Evolutionary conservation across 2,113 vertebrate species (phyloP).

Genomic region (Microcebus griseorufus): DNA sequence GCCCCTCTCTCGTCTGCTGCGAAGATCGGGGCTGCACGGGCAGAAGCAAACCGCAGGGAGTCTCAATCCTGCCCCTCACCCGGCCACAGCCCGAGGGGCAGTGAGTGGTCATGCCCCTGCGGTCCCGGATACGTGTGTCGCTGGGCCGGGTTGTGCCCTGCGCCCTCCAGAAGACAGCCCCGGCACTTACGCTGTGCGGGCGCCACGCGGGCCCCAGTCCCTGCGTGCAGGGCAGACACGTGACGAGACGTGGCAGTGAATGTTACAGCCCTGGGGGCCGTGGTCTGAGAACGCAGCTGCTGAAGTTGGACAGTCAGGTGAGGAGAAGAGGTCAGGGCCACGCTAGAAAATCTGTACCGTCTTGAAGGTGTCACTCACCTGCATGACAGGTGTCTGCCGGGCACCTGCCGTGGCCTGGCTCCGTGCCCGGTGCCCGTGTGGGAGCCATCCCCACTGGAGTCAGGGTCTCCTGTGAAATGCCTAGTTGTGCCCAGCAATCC

Average conservation of each 20-base stretch:
- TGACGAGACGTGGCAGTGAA: fast-evolving
- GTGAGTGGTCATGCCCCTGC: not conserved
- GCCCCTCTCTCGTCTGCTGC: fast-evolving
- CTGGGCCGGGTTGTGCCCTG: not conserved
- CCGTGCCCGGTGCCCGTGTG: fast-evolving
- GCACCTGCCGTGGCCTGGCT: not conserved
- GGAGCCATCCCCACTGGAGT: not conserved
- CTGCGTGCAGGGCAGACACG: fast-evolving
- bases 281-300: not conserved
- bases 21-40: fast-evolving
- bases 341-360: fast-evolving
- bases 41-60: fast-evolving
- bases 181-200: fast-evolving
- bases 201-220: fast-evolving
- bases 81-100: not conserved
- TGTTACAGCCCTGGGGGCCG: fast-evolving
- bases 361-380: not conserved
- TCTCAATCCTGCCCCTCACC: not conserved
- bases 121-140: no score
- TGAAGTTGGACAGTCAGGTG: not conserved
- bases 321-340: not conserved
- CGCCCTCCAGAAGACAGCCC: not conserved
- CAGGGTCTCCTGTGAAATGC: not conserved
- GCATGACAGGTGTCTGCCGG: fast-evolving
- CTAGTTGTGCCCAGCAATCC: not conserved